Base-by-base conservation (phyloP, 2,797 vertebrate genomes). In the Vireo griseus region DNA sequence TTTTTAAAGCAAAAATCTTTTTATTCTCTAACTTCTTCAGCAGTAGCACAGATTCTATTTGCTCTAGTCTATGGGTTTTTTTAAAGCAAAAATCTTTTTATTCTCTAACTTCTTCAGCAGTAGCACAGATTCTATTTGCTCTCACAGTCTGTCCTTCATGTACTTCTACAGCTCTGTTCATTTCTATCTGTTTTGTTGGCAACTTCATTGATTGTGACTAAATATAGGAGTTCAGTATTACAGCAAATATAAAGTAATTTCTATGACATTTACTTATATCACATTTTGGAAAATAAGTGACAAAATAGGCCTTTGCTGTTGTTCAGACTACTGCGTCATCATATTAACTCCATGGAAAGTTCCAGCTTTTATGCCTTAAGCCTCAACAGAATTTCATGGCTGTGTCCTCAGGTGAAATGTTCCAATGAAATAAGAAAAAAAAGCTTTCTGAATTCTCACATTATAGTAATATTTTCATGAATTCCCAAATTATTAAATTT, bases 401-500 rank as follows among this genome's bases (percentile, higher is more conserved):
- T 74, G 3, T 83, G 3, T 83, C 63, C 14, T 88, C 33, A 50
- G 50, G n/a, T 95, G 67, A 80, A 89, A 88, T 65, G 37, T 76
- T 84, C 31, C 7, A 0, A n/a, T 67, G n/a, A 90, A 90, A 73
- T 37, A 63, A 51, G 1, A 35, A 31, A 45, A 10, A 45, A 79
- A 58, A 54, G 8, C 22, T 55, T 84, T 73, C 55, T 89, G 50
- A 86, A 63, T 74, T 85, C 29, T 72, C 67, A 86, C 61, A 51
- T 91, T 88, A 52, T 40, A 55, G 48, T 50, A 88, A 39, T 67
- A 90, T 96, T 96, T 92, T 80, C 26, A 92, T 92, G 52, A 97
- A 83, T 85, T 65, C 40, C 37, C 58, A 88, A 82, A 72, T 72
- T 96, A 92, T 35, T 96, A 88, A 86, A 95, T 97, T 94, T 94